A percentile compares a stretch with the other conserved stretches of the same genome.
phyloP scores from a whole-genome alignment of 2,888 invertebrate genomes.

The Lithophane socia region DNA sequence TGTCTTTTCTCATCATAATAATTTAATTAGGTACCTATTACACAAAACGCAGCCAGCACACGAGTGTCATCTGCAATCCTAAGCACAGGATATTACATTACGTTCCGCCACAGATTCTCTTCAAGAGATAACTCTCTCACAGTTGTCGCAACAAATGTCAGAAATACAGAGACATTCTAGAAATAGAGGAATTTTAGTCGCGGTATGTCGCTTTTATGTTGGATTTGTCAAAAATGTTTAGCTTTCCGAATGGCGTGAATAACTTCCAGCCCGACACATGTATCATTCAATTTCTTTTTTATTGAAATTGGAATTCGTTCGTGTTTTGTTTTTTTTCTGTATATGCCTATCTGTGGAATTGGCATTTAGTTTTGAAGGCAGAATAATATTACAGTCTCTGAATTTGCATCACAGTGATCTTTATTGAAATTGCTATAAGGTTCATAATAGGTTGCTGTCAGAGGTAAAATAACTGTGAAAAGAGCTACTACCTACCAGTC shows the following conservation, averaged over 20 bases:
- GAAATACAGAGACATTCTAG: background rate
- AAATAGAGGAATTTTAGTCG: background rate
- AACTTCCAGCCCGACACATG: slow-evolving; percentile 19
- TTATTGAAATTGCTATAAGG: background rate
- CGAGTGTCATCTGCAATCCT: slow-evolving; percentile 2
- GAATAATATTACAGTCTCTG: background rate
- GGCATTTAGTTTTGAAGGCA: background rate
- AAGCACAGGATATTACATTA: slow-evolving; percentile 7
- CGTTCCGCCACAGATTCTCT: slow-evolving; percentile 2
- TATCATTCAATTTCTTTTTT: slow-evolving; percentile 22
- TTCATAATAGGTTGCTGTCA: background rate
- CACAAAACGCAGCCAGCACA: background rate
- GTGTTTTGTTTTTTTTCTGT: slow-evolving; percentile 4
- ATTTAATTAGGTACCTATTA: background rate
- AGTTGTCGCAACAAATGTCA: slow-evolving; percentile 17
- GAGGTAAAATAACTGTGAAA: background rate
- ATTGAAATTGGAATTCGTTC: slow-evolving; percentile 8
- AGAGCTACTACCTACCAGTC: background rate
- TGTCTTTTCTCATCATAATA: slow-evolving; percentile 10
- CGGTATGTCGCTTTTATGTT: background rate
- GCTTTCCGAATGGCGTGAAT: slow-evolving; percentile 4
- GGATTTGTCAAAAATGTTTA: slow-evolving; percentile 35
- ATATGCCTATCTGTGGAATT: background rate
- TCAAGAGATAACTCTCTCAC: slow-evolving; percentile 4
- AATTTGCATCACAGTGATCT: background rate